Evolutionary conservation across 2,888 invertebrate genomes (phyloP).

Genomic region (Sialis lutaria): DNA sequence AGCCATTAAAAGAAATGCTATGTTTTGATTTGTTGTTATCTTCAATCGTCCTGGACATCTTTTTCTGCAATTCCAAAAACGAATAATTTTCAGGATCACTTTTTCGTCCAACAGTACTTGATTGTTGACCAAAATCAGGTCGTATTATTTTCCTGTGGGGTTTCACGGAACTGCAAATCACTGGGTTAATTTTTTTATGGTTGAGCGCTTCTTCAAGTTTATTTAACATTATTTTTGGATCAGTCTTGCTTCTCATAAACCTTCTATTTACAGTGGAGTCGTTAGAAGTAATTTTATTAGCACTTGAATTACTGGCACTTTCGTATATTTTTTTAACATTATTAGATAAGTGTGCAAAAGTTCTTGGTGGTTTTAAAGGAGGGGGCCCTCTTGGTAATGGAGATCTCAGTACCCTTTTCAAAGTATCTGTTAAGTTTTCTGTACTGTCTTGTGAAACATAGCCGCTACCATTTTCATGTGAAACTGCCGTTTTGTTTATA

Average conservation of each 20-base stretch:
- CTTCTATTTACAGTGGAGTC: constrained; percentile 3
- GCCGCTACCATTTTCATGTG: background rate
- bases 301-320: background rate
- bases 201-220: constrained; percentile 37
- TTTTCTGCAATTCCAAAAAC: background rate
- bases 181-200: constrained; percentile 13
- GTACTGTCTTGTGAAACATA: constrained; percentile 7
- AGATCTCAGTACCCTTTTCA: constrained; percentile 45
- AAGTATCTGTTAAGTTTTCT: constrained; percentile 31
- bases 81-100: background rate
- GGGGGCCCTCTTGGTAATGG: constrained; percentile 53
- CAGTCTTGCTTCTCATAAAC: constrained; percentile 19
- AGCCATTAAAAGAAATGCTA: background rate
- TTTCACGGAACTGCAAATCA: constrained; percentile 1
- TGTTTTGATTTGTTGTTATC: background rate
- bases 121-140: too few relatives aligned
- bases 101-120: too few relatives aligned
- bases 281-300: background rate
- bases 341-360: constrained; percentile 28
- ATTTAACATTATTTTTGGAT: constrained; percentile 44
- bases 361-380: constrained; percentile 58
- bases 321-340: background rate
- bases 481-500: constrained; percentile 2
- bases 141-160: too few relatives aligned
- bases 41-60: background rate